phyloP scores from a whole-genome alignment of 1,140 invertebrate genomes.

The Aporrectodea caliginosa region DNA sequence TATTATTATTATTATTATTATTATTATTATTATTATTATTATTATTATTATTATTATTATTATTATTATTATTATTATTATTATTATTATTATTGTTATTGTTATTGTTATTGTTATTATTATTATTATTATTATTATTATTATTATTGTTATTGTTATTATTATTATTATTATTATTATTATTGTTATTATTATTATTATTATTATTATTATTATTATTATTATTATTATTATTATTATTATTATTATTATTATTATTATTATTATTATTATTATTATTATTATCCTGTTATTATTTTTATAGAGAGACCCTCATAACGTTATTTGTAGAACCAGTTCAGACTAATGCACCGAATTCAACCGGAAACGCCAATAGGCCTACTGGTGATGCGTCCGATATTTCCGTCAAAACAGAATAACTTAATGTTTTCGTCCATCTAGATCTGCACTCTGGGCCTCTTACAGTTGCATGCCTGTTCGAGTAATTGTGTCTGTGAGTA shows the following conservation, averaged over 20 bases:
- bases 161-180: not conserved
- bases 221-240: not conserved
- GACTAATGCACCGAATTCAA: not conserved
- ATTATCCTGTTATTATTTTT: not conserved
- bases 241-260: conserved; percentile 1
- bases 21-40: not conserved
- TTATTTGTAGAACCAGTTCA: not conserved
- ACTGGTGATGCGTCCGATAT: too few relatives aligned
- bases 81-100: not conserved
- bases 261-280: not conserved
- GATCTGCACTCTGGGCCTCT: too few relatives aligned
- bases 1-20: not conserved
- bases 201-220: not conserved
- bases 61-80: not conserved
- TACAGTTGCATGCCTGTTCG: too few relatives aligned
- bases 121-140: conserved; percentile 4
- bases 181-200: not conserved
- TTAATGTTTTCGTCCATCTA: too few relatives aligned
- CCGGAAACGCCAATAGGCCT: too few relatives aligned
- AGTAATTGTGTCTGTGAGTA: too few relatives aligned
- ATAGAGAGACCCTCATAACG: not conserved
- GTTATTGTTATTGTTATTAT: not conserved
- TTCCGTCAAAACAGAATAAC: too few relatives aligned
- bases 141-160: not conserved
- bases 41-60: not conserved